A percentile compares a stretch with the other conserved stretches of the same genome.
Evolutionary conservation across 2,888 invertebrate genomes (phyloP).

Genomic region (Crematogaster levior): DNA sequence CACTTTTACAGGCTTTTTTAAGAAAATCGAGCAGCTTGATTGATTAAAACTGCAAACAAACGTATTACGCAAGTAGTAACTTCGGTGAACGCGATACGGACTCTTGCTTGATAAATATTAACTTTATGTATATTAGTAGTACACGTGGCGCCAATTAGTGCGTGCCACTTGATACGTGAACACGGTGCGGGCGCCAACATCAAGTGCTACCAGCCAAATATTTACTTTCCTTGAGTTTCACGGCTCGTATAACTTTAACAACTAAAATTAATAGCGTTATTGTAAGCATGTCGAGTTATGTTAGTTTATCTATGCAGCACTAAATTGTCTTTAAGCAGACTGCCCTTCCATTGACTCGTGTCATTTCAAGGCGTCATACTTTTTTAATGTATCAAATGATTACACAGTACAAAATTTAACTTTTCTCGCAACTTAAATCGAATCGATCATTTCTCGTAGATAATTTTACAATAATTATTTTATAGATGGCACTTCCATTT

Average conservation of each 20-base stretch:
- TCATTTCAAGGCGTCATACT: not conserved
- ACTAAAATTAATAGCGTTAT: slow-evolving; percentile 56
- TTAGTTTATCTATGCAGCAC: slow-evolving; percentile 47
- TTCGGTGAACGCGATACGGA: slow-evolving; percentile 25
- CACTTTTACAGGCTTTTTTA: not conserved
- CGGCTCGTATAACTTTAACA: slow-evolving; percentile 53
- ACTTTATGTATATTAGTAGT: slow-evolving; percentile 54
- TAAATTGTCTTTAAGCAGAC: slow-evolving; percentile 40
- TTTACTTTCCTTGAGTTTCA: slow-evolving; percentile 56
- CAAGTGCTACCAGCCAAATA: slow-evolving; percentile 55
- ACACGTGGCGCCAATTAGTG: slow-evolving; percentile 54
- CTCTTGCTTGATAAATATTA: slow-evolving; percentile 50
- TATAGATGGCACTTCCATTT: no score
- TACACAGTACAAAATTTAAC: not conserved
- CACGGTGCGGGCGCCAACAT: slow-evolving; percentile 52
- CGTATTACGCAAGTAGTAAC: slow-evolving; percentile 25
- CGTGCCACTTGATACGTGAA: slow-evolving; percentile 55
- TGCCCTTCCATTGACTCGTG: not conserved
- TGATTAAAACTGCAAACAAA: slow-evolving; percentile 43
- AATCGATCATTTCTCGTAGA: no score
- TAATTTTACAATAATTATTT: no score
- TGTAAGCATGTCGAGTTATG: slow-evolving; percentile 52
- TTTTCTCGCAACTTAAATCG: no score
- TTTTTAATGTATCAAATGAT: slow-evolving; percentile 1
- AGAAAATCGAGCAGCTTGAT: not conserved